phyloP scores from a whole-genome alignment of 2,888 invertebrate species.

The Lamellibrachia columna region DNA sequence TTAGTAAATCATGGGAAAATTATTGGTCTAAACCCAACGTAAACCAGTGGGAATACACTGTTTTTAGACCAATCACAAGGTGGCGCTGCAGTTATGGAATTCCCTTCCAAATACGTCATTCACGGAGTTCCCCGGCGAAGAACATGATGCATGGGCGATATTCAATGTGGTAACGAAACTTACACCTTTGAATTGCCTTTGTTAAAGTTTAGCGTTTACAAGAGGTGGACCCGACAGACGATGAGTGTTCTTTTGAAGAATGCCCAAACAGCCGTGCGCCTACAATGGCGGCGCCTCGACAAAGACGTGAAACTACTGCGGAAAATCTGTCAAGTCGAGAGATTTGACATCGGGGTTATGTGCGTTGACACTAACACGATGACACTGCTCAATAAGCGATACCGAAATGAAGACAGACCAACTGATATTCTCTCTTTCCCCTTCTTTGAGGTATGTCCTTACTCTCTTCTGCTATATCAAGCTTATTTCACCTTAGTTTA shows the following conservation, averaged over 20 bases:
- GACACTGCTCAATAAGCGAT: slow-evolving; percentile 19
- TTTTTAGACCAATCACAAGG: neutral
- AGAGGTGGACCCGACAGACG: neutral
- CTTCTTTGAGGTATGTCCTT: slow-evolving; percentile 23
- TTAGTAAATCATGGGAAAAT: too few relatives aligned
- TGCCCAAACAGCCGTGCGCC: neutral
- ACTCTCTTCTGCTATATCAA: neutral
- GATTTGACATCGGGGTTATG: slow-evolving; percentile 22
- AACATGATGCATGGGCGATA: neutral
- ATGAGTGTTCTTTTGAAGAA: slow-evolving; percentile 10
- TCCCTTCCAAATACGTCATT: neutral
- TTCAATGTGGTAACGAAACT: neutral
- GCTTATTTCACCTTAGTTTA: neutral
- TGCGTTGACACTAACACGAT: slow-evolving; percentile 17
- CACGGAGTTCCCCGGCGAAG: neutral
- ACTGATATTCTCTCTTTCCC: slow-evolving; percentile 25
- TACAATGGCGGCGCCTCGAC: slow-evolving; percentile 7
- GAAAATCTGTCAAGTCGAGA: slow-evolving; percentile 19
- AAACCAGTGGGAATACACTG: neutral
- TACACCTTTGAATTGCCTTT: neutral
- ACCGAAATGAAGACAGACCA: slow-evolving; percentile 13
- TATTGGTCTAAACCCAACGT: neutral
- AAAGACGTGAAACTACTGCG: slow-evolving; percentile 18
- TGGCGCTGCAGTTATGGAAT: neutral
- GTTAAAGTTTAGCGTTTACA: neutral